Evolutionary conservation across 2,797 vertebrate genomes (phyloP), one percentile per base, ranked within the genome.

Genomic region (Tokudaia tokunoshimensis): DNA sequence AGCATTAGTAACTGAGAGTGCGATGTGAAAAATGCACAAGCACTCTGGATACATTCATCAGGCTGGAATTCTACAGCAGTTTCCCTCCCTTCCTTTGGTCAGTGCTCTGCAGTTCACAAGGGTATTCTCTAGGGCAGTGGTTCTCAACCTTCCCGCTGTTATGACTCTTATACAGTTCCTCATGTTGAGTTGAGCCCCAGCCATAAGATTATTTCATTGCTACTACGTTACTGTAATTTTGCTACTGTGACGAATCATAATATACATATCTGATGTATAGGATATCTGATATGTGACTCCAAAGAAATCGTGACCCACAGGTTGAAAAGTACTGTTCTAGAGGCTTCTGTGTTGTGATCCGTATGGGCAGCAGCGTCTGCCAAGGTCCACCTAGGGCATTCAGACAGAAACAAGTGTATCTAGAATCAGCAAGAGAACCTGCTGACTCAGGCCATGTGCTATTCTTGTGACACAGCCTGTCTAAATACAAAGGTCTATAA

Each of bases 291-390:
- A 19, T 70, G 67, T 19, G 67, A 70, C 7, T 37, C 34, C 67
- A 70, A 37, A 70, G 17, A 17, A 70, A 70, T 70, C 1, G 3
- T 0, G 0, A 8, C 61, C 41, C 61, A 22, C 44, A 67, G 83
- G 19, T n/a, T 52, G 63, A n/a, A 47, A 67, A 24, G 1, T 7
- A 12, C 29, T 84, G 29, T 29, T 50, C 19, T 14, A 88, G 94
- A 94, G 90, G 37, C 50, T 96, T 92, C 76, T 96, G 81, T 72
- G 95, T 94, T 89, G 26, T 87, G 37, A 79, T 96, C 81, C 85
- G 67, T 94, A 50, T 94, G 88, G 88, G 37, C 44, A 55, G 44
- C 29, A 82, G 65, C 78, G 15, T 83, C 81, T 94, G 57, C 67
- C 63, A 92, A 88, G 55, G 94, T 94, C 91, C 80, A 88, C 85